Percentiles rank a stretch among this genome's conserved stretches.
These are phyloP conservation scores for Conus ventricosus DNA, from an alignment of 1,140 invertebrate species.

Conservation along the genomic window DNA sequence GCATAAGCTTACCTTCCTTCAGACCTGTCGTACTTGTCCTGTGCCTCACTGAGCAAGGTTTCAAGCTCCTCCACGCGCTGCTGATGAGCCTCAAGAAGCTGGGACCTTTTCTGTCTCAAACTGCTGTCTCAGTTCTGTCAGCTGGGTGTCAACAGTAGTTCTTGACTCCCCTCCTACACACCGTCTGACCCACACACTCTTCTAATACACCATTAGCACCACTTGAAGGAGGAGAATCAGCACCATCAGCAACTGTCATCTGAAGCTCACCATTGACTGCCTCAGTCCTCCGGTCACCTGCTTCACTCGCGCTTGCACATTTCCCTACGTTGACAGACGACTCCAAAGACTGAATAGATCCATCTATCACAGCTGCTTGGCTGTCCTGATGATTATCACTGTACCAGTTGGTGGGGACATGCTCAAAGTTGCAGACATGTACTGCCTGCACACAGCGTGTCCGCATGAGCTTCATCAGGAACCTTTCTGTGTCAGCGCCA, in stretches of 20 bases:
- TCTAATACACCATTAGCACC: background rate
- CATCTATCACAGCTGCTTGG: background rate
- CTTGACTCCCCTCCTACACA: background rate
- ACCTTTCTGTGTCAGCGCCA: background rate
- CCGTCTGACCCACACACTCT: background rate
- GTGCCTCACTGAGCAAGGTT: slow-evolving; percentile 50
- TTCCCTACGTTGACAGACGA: background rate
- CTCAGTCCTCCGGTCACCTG: background rate
- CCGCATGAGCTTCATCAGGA: background rate
- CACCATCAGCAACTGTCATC: background rate
- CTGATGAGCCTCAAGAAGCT: slow-evolving; percentile 38
- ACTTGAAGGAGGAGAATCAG: background rate
- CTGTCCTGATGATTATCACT: background rate
- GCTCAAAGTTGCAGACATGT: background rate
- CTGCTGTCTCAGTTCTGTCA: slow-evolving; percentile 50
- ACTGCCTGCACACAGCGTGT: background rate
- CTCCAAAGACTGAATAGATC: background rate
- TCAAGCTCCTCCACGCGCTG: slow-evolving; percentile 54
- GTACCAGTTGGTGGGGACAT: background rate
- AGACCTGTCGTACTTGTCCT: slow-evolving; percentile 66
- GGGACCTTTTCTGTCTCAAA: slow-evolving; percentile 39
- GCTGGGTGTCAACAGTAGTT: slow-evolving; percentile 22
- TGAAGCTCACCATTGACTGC: slow-evolving; percentile 14
- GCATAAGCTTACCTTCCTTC: slow-evolving; percentile 58
- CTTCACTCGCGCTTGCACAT: background rate